Evolutionary conservation across 2,113 vertebrate genomes (phyloP).

Genomic region (Scartelaos histophorus): DNA sequence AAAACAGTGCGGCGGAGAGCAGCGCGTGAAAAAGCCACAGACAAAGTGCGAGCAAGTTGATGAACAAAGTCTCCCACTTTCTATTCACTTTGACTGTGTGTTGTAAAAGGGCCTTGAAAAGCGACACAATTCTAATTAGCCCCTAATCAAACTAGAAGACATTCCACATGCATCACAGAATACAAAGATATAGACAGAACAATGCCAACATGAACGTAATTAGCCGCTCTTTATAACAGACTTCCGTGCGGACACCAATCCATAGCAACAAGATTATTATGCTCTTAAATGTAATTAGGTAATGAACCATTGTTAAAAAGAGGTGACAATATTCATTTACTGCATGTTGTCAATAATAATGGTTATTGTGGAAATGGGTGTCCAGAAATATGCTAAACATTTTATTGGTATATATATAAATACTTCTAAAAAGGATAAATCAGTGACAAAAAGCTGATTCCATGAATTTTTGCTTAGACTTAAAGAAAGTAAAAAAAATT

Average conservation of each 20-base stretch:
- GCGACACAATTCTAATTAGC: slow-evolving; percentile 52
- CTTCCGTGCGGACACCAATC: slow-evolving; percentile 4
- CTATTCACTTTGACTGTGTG: slow-evolving; percentile 25
- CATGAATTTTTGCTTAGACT: too few species aligned
- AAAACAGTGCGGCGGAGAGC: slow-evolving; percentile 13
- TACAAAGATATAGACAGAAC: slow-evolving; percentile 39
- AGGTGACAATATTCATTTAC: too few species aligned
- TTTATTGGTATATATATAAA: too few species aligned
- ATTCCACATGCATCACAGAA: slow-evolving; percentile 31
- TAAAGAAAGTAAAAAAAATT: too few species aligned
- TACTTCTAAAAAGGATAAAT: too few species aligned
- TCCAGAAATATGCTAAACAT: too few species aligned
- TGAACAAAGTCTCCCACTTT: slow-evolving; percentile 23
- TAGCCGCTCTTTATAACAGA: slow-evolving; percentile 29
- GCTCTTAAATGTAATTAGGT: neutral
- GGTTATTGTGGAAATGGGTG: too few species aligned
- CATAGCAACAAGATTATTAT: slow-evolving; percentile 11
- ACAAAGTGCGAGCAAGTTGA: slow-evolving; percentile 43
- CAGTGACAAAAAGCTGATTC: too few species aligned
- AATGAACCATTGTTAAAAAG: neutral
- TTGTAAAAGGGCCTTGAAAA: slow-evolving; percentile 39
- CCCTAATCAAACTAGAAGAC: slow-evolving; percentile 40
- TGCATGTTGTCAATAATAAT: too few species aligned
- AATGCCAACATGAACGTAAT: slow-evolving; percentile 45
- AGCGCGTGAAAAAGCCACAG: slow-evolving; percentile 10